Conservation (phyloP, 2,797 vertebrate species). For the Knipowitschia caucasica region DNA sequence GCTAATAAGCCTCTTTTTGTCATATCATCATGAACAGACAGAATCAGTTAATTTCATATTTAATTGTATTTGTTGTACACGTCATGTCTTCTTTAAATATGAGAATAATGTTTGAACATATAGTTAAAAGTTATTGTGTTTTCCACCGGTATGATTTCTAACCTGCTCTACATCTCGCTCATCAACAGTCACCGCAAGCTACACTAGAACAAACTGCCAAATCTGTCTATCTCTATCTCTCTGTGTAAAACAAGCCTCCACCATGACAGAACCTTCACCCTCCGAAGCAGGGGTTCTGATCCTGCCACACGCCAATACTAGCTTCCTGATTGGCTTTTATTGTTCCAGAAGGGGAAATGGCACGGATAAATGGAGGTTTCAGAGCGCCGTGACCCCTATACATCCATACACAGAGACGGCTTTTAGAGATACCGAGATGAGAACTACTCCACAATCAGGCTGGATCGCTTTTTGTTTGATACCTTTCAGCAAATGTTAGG, state of each 20-base stretch:
- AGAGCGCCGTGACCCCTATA: conserved; percentile 55
- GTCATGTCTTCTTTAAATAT: too few species aligned
- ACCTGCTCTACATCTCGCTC: background rate
- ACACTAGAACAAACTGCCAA: conserved; percentile 43
- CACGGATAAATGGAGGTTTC: conserved; percentile 58
- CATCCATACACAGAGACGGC: conserved; percentile 53
- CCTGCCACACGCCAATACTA: conserved; percentile 51
- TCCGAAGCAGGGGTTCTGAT: conserved; percentile 47
- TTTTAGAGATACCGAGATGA: conserved; percentile 56
- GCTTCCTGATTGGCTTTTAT: conserved; percentile 62
- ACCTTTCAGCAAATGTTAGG: conserved; percentile 48
- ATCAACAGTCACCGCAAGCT: conserved; percentile 12
- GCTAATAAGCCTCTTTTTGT: too few species aligned
- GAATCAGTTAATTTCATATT: too few species aligned
- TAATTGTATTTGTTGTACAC: too few species aligned
- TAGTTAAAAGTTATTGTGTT: too few species aligned
- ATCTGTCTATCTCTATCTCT: conserved; percentile 34
- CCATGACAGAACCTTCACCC: conserved; percentile 52
- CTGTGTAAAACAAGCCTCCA: conserved; percentile 46
- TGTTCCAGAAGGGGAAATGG: conserved; percentile 50
- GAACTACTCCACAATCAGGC: conserved; percentile 38
- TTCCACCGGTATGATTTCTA: too few species aligned
- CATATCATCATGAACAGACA: too few species aligned
- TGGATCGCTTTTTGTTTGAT: conserved; percentile 56
- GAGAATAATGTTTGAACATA: too few species aligned